Evolutionary conservation across 2,113 vertebrate genomes (phyloP).

Genomic region (Lepus timidus): DNA sequence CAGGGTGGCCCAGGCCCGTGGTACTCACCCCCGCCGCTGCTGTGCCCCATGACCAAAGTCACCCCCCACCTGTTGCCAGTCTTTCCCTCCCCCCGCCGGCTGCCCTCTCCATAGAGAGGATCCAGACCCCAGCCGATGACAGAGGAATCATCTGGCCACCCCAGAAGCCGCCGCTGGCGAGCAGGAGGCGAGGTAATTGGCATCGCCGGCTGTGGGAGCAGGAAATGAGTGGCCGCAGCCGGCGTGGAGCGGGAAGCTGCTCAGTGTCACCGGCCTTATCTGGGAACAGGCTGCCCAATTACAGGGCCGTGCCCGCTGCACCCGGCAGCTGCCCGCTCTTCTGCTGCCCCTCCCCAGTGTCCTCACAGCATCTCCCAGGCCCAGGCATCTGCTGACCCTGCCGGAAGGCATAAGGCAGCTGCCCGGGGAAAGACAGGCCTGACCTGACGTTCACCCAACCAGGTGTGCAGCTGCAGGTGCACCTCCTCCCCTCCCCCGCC

Average conservation of each 20-base stretch:
- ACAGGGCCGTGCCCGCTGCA: slow-evolving; percentile 59
- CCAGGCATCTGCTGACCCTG: slow-evolving; percentile 51
- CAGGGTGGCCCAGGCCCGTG: background rate
- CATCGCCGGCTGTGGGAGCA: slow-evolving; percentile 59
- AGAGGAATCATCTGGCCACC: slow-evolving; percentile 62
- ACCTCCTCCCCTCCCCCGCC: background rate
- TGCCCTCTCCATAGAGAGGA: slow-evolving; percentile 10
- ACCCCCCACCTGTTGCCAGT: accelerated
- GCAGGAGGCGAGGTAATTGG: slow-evolving; percentile 81
- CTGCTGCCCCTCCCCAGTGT: background rate
- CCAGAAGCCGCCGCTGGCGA: slow-evolving; percentile 60
- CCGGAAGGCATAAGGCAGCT: background rate
- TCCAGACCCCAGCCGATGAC: slow-evolving; percentile 56
- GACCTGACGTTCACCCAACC: background rate
- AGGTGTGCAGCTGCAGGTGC: background rate
- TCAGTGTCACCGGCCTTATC: slow-evolving; percentile 78
- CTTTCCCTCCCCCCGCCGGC: background rate
- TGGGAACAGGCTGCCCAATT: slow-evolving; percentile 81
- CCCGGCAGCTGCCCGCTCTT: slow-evolving; percentile 51
- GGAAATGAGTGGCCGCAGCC: slow-evolving; percentile 72
- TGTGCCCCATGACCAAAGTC: background rate
- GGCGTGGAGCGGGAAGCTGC: slow-evolving; percentile 58
- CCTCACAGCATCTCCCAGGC: slow-evolving; percentile 22
- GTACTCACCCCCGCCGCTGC: background rate
- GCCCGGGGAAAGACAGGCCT: background rate